Conservation (phyloP, 2,888 invertebrate genomes). For the Tachina fera region DNA sequence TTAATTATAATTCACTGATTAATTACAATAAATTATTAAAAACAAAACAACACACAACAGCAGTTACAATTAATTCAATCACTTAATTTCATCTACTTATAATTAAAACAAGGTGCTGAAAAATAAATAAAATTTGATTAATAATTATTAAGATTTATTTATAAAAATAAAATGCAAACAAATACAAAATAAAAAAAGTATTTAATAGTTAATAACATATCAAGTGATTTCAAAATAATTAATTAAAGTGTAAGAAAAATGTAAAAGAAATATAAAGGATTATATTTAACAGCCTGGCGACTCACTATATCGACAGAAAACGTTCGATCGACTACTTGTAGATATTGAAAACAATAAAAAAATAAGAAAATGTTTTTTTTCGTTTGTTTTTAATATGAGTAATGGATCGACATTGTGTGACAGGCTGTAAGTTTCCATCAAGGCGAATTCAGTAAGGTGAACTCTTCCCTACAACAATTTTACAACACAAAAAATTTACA, state of each 20-base stretch:
- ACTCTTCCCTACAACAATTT: no score
- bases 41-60: constrained; percentile 18
- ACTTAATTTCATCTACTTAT: constrained; percentile 39
- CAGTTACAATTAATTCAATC: constrained; percentile 35
- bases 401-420: no score
- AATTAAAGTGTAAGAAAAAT: neutral
- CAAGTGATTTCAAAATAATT: constrained; percentile 47
- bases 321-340: no score
- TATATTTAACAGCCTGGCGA: no score
- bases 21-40: constrained; percentile 44
- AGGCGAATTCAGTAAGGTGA: no score
- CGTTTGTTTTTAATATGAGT: no score
- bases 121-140: constrained; percentile 32
- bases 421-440: no score
- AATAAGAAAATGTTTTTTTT: no score
- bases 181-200: constrained; percentile 6
- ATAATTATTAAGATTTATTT: constrained; percentile 23
- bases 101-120: constrained; percentile 60
- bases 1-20: constrained; percentile 42
- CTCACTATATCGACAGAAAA: no score
- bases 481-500: no score
- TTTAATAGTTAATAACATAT: constrained; percentile 60
- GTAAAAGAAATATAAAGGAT: neutral
- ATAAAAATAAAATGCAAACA: constrained; percentile 12
- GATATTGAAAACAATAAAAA: no score